Evolutionary conservation across 2,797 vertebrate genomes (phyloP).

Genomic region (Coreius guichenoti): DNA sequence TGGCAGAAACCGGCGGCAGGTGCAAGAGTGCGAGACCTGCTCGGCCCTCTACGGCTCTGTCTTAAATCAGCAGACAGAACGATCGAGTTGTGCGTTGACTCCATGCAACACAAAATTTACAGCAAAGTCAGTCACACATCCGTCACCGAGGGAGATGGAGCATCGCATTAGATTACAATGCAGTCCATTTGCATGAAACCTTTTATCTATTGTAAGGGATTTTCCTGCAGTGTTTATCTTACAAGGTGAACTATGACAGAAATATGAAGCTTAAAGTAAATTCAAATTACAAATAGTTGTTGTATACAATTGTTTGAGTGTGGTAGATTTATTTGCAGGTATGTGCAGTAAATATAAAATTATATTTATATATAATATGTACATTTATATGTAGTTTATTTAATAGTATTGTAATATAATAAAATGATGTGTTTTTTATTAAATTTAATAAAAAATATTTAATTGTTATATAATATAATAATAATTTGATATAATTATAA

Average conservation of each 20-base stretch:
- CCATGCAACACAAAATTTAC: slow-evolving; percentile 36
- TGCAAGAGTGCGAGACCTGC: slow-evolving; percentile 26
- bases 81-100: slow-evolving; percentile 7
- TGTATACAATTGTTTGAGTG: slow-evolving; percentile 6
- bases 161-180: slow-evolving; percentile 37
- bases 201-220: background rate
- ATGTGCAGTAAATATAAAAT: background rate
- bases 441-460: no score
- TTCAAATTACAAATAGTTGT: no score
- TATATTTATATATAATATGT: background rate
- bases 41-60: slow-evolving; percentile 11
- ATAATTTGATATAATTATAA: no score
- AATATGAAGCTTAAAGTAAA: background rate
- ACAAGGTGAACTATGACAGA: slow-evolving; percentile 1
- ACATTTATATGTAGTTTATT: background rate
- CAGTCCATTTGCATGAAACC: slow-evolving; percentile 31
- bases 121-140: slow-evolving; percentile 47
- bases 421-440: no score
- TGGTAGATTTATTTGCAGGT: background rate
- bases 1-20: slow-evolving; percentile 42
- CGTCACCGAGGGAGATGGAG: slow-evolving; percentile 29
- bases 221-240: background rate
- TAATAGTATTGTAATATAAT: background rate
- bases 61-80: slow-evolving; percentile 54
- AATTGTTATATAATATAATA: no score